Evolutionary conservation across 2,888 invertebrate genomes (phyloP).

Genomic region (Axea sp.): DNA sequence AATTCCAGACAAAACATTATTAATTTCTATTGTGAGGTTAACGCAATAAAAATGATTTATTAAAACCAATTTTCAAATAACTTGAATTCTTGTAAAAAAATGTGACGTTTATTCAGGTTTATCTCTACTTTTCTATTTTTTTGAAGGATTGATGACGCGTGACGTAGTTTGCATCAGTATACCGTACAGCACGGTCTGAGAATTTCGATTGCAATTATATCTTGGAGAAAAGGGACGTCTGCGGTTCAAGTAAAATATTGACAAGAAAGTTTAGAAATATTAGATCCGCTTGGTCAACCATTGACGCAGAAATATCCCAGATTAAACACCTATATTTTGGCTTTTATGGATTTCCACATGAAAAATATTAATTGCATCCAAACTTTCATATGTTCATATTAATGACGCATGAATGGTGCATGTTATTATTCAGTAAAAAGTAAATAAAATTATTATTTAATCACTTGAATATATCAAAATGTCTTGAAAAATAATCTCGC

Average conservation of each 20-base stretch:
- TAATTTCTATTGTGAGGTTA: neutral
- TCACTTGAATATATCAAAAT: neutral
- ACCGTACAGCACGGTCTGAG: constrained; percentile 26
- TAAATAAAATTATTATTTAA: too few species aligned
- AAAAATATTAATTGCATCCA: constrained; percentile 6
- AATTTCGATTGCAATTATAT: constrained; percentile 55
- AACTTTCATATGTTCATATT: constrained; percentile 24
- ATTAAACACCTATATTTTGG: constrained; percentile 40
- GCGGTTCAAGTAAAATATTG: constrained; percentile 65
- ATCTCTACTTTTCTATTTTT: constrained; percentile 43
- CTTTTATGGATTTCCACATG: constrained; percentile 1
- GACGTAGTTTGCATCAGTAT: constrained; percentile 48
- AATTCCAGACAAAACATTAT: too few species aligned
- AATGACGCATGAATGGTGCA: too few species aligned
- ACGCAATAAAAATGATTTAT: constrained; percentile 4
- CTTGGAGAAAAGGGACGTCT: constrained; percentile 50
- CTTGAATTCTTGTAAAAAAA: constrained; percentile 26
- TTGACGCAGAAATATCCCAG: constrained; percentile 61
- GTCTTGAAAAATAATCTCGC: too few species aligned
- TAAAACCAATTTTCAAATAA: constrained; percentile 11
- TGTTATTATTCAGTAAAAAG: too few species aligned
- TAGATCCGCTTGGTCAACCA: constrained; percentile 69
- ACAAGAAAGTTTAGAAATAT: constrained; percentile 69
- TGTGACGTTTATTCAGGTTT: constrained; percentile 27
- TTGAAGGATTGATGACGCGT: constrained; percentile 55